Percentiles rank a stretch among this genome's conserved stretches.
Conservation (phyloP, 2,113 vertebrate genomes). For the Chlorodrepanis virens region DNA sequence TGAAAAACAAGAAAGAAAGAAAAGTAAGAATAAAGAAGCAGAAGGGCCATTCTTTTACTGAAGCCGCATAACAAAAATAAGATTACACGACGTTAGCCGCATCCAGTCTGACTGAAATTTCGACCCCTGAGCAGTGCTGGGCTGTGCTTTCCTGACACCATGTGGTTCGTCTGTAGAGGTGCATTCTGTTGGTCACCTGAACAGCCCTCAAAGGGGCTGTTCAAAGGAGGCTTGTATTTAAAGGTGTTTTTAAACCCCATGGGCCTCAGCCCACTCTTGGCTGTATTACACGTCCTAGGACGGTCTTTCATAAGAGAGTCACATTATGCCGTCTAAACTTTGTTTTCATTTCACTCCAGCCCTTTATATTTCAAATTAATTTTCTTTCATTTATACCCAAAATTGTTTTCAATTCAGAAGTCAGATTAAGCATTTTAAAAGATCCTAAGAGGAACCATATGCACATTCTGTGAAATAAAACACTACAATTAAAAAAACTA, state of each 20-base stretch:
- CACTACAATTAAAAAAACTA: background rate
- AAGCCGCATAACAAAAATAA: background rate
- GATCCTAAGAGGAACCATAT: background rate
- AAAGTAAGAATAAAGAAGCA: background rate
- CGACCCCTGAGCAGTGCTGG: background rate
- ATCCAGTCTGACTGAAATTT: background rate
- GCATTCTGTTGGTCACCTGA: background rate
- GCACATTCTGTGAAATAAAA: background rate
- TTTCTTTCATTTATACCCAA: background rate
- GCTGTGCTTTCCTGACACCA: slow-evolving; percentile 3
- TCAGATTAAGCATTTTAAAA: background rate
- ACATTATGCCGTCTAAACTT: background rate
- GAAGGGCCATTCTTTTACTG: background rate
- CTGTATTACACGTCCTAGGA: background rate
- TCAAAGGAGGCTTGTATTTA: background rate
- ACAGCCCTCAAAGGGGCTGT: background rate
- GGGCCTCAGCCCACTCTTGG: fast-evolving
- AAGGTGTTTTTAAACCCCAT: background rate
- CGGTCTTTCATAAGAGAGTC: background rate
- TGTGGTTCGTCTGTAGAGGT: background rate
- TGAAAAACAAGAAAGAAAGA: background rate
- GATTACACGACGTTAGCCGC: background rate
- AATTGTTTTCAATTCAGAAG: background rate
- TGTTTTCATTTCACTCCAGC: background rate
- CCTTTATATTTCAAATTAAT: background rate